Conservation (phyloP, 2,113 vertebrate genomes). For the Ptilonorhynchus violaceus region DNA sequence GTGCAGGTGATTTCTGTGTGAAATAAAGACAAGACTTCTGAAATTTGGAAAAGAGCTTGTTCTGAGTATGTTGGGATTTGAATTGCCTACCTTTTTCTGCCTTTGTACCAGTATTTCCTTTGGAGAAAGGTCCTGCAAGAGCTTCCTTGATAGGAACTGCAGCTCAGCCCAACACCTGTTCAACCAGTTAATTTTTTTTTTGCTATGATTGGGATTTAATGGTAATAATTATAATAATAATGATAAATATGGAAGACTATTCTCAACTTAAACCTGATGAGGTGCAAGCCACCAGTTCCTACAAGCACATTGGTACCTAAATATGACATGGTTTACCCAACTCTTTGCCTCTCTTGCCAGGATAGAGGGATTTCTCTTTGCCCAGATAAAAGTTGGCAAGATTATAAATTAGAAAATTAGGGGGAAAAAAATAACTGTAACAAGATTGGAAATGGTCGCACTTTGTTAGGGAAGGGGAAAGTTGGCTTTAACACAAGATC, state of each 20-base stretch:
- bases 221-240: neutral
- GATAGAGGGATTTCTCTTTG: neutral
- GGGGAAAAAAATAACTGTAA: fast-evolving
- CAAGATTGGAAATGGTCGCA: neutral
- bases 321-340: neutral
- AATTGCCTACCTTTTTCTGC: neutral
- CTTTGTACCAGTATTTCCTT: neutral
- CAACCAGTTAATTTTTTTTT: neutral
- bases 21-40: neutral
- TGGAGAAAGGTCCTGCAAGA: neutral
- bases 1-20: neutral
- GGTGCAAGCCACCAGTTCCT: fast-evolving
- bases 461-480: neutral
- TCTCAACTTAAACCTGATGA: neutral
- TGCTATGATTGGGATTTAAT: neutral
- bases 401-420: neutral
- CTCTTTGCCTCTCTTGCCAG: neutral
- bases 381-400: neutral
- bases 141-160: neutral
- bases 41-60: neutral
- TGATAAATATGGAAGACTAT: neutral
- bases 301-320: neutral
- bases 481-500: neutral
- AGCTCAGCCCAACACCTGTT: neutral
- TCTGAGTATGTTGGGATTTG: neutral